Conservation (phyloP, 2,113 vertebrate species). For the Oxygymnocypris stewartii region DNA sequence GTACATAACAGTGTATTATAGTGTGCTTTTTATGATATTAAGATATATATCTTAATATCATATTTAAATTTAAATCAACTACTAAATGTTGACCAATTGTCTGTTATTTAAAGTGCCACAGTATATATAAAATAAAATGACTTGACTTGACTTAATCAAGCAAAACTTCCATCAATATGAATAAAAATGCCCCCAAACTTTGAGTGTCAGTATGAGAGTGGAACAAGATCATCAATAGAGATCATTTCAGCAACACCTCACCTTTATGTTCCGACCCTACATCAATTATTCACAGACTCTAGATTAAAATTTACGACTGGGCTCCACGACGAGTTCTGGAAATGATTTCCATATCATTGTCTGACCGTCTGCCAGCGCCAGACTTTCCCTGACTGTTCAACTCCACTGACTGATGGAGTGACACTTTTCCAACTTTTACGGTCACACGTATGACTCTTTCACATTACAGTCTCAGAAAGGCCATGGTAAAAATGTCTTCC, state of each 20-base stretch:
- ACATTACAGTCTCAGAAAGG: neutral
- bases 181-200: neutral
- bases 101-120: neutral
- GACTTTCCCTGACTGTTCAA: neutral
- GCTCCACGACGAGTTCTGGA: neutral
- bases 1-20: neutral
- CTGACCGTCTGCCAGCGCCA: conserved; percentile 7
- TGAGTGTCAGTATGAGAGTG: neutral
- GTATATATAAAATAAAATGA: neutral
- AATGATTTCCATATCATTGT: conserved; percentile 3
- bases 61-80: neutral
- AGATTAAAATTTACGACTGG: conserved; percentile 34
- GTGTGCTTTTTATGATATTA: neutral
- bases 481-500: neutral
- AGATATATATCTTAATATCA: too few relatives aligned
- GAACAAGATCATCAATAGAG: neutral
- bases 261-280: conserved; percentile 15
- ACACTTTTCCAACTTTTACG: conserved; percentile 5
- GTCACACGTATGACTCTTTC: neutral
- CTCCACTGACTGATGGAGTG: neutral
- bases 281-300: conserved; percentile 34
- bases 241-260: neutral
- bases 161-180: neutral
- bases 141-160: neutral
- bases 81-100: neutral